Conservation (phyloP, 2,113 vertebrate species). For the Nothocercus nigrocapillus region DNA sequence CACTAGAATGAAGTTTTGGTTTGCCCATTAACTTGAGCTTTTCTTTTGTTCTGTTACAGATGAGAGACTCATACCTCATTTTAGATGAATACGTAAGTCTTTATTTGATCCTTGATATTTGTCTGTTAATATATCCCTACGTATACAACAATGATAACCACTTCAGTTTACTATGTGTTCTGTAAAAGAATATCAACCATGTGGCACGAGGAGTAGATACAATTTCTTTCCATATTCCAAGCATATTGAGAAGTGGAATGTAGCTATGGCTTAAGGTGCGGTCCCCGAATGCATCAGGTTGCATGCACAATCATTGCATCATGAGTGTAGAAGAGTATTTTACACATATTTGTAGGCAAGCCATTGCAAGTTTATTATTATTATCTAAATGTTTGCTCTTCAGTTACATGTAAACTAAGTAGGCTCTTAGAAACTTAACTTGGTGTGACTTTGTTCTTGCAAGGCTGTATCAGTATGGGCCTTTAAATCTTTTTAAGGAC, state of each 20-base stretch:
- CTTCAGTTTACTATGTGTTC: neutral
- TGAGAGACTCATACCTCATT: constrained; percentile 96
- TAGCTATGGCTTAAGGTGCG: neutral
- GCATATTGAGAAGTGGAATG: neutral
- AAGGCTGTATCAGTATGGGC: neutral
- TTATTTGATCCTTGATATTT: neutral
- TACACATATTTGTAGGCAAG: neutral
- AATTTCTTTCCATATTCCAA: neutral
- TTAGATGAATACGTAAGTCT: constrained; percentile 97
- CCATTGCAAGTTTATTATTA: neutral
- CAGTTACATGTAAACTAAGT: neutral
- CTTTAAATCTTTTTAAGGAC: neutral
- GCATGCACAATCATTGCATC: neutral
- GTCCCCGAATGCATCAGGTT: neutral
- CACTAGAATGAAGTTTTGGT: neutral
- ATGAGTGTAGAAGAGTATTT: neutral
- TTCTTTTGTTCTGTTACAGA: constrained; percentile 78
- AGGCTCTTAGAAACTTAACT: neutral
- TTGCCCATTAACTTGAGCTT: neutral
- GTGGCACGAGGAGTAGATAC: neutral
- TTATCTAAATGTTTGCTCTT: neutral
- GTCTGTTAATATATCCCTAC: neutral
- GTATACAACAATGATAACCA: neutral
- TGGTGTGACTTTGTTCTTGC: neutral
- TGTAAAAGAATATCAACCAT: neutral